Evolutionary conservation across 2,113 vertebrate genomes (phyloP).

Genomic region (Acinonyx jubatus): DNA sequence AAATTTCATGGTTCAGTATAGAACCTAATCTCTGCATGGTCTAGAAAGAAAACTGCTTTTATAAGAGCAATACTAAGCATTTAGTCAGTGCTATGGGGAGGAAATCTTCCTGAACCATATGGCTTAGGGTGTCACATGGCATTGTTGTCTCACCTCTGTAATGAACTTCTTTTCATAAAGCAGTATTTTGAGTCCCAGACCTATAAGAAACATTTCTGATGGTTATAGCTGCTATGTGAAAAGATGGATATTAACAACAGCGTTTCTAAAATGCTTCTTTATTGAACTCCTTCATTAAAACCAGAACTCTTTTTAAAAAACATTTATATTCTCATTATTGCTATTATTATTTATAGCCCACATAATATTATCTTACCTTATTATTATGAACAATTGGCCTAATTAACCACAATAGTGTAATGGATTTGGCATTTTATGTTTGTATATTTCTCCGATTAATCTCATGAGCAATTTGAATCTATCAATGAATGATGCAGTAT

Average conservation of each 20-base stretch:
- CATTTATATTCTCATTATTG: not conserved
- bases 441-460: not conserved
- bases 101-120: not conserved
- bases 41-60: not conserved
- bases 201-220: not conserved
- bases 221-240: not conserved
- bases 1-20: constrained; percentile 27
- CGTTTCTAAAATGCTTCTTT: not conserved
- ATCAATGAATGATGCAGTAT: not conserved
- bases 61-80: not conserved
- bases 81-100: not conserved
- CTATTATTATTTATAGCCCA: not conserved
- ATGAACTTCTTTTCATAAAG: not conserved
- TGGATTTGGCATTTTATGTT: not conserved
- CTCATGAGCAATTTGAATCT: not conserved
- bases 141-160: not conserved
- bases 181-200: not conserved
- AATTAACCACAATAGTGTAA: not conserved
- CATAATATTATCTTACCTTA: not conserved
- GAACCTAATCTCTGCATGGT: not conserved
- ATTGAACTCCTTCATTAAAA: not conserved
- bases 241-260: not conserved
- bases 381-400: not conserved
- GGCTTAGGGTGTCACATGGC: not conserved
- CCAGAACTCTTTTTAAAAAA: not conserved